A percentile compares a stretch with the other conserved stretches of the same genome.
These are phyloP conservation scores for Plumapathes pennacea DNA, from an alignment of 92 coral and sea anemone species.

Conservation along the genomic window DNA sequence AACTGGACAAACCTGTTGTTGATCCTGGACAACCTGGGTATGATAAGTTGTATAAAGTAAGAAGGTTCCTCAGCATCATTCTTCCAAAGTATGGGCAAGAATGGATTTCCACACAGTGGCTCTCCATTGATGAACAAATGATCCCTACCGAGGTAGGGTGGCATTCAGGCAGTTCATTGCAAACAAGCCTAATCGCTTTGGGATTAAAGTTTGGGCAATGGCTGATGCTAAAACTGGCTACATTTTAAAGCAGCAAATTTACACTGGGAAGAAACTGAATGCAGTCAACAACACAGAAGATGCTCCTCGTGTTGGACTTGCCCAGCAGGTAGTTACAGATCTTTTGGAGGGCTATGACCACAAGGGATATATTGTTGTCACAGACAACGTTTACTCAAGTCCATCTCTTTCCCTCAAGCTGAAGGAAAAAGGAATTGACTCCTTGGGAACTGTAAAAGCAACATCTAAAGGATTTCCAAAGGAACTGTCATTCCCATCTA, in stretches of 20 bases:
- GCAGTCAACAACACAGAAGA: conserved; percentile 6
- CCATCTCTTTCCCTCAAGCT: conserved; percentile 14
- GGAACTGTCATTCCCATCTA: conserved; percentile 8
- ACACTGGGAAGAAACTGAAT: conserved; percentile 14
- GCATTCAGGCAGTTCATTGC: neutral
- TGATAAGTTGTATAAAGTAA: conserved; percentile 5
- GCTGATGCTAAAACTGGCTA: conserved; percentile 11
- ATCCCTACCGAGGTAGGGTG: neutral
- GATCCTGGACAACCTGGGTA: conserved; percentile 3
- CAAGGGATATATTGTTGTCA: conserved; percentile 19
- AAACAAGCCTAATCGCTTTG: neutral
- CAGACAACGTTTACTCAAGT: conserved; percentile 14
- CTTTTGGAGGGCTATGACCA: conserved; percentile 11
- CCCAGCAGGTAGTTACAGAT: conserved; percentile 13
- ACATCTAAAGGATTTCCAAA: conserved; percentile 14
- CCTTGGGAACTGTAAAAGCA: conserved; percentile 20
- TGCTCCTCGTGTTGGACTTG: conserved; percentile 9
- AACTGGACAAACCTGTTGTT: conserved; percentile 1
- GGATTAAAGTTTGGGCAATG: neutral
- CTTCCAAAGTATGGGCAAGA: conserved; percentile 14
- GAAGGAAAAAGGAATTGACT: conserved; percentile 6
- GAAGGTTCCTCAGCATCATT: conserved; percentile 5
- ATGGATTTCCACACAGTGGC: conserved; percentile 5
- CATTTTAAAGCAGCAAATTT: conserved; percentile 9
- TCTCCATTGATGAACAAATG: conserved; percentile 14